Percentiles rank a stretch among this genome's conserved stretches.
Evolutionary conservation across 2,888 invertebrate species (phyloP).

Genomic region (Drosophila birchii): DNA sequence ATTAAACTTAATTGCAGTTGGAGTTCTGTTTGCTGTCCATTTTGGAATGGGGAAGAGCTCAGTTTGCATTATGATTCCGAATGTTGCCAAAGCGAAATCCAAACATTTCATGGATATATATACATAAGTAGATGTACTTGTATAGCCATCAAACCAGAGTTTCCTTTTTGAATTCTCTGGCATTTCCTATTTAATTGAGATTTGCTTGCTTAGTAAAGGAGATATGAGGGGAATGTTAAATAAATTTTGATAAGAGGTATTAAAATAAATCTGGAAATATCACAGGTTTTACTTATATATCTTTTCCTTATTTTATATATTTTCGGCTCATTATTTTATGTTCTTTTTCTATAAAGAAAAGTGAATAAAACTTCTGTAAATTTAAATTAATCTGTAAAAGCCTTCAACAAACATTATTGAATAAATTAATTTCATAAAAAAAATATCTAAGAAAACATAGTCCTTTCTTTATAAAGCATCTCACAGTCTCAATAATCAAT

Average conservation of each 20-base stretch:
- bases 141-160: slow-evolving; percentile 12
- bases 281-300: not conserved
- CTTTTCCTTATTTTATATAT: not conserved
- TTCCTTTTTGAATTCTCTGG: slow-evolving; percentile 4
- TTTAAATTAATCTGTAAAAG: not conserved
- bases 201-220: slow-evolving; percentile 12
- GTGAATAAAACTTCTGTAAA: too few relatives aligned
- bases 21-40: slow-evolving; percentile 50
- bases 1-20: slow-evolving; percentile 80
- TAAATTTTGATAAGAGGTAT: not conserved
- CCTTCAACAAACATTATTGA: too few relatives aligned
- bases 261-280: not conserved
- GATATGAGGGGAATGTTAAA: not conserved
- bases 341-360: not conserved
- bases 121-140: not conserved
- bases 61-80: slow-evolving; percentile 39
- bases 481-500: not conserved
- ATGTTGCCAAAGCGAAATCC: slow-evolving; percentile 46
- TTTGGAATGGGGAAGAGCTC: slow-evolving; percentile 25
- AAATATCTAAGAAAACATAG: not conserved
- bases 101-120: slow-evolving; percentile 26
- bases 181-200: slow-evolving; percentile 54
- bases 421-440: too few relatives aligned
- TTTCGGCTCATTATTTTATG: not conserved
- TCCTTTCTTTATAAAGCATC: not conserved